Conservation (phyloP, 1,140 invertebrate genomes). For the Sitodiplosis mosellana region DNA sequence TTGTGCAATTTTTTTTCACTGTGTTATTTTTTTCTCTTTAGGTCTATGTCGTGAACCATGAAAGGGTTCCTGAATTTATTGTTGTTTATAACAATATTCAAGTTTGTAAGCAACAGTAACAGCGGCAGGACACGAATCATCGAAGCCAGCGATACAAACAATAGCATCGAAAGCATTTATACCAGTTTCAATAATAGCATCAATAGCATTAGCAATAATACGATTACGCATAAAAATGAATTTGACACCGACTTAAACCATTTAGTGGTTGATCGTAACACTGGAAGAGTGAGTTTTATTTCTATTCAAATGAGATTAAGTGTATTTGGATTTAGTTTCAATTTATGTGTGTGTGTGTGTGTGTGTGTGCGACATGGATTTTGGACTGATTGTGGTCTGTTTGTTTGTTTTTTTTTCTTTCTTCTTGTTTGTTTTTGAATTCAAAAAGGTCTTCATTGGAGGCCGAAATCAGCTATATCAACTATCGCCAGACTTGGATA, state of each 20-base stretch:
- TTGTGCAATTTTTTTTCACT: too few species aligned
- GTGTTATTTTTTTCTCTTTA: conserved; percentile 2
- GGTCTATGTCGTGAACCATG: conserved; percentile 8
- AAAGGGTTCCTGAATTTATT: conserved; percentile 4
- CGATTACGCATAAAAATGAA: conserved; percentile 17
- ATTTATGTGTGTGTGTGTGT: neutral
- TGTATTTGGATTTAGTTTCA: neutral
- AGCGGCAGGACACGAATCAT: neutral
- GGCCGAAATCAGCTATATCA: conserved; percentile 88
- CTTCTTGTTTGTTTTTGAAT: neutral
- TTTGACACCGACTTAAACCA: conserved; percentile 41
- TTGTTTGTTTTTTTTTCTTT: neutral
- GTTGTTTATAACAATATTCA: conserved; percentile 5
- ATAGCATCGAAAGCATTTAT: neutral
- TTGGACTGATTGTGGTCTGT: neutral
- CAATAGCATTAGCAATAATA: conserved; percentile 5
- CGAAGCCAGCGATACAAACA: neutral
- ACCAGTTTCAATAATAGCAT: neutral
- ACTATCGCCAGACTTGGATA: conserved; percentile 65
- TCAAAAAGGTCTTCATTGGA: conserved; percentile 58
- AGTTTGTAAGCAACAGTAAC: conserved; percentile 1
- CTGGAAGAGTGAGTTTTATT: conserved; percentile 38
- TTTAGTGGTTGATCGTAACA: conserved; percentile 79
- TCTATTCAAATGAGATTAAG: neutral
- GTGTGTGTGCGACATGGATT: neutral